A percentile compares a stretch with the other conserved stretches of the same genome.
Evolutionary conservation across 1,140 invertebrate genomes (phyloP).

Genomic region (Rhynchophorus ferrugineus): DNA sequence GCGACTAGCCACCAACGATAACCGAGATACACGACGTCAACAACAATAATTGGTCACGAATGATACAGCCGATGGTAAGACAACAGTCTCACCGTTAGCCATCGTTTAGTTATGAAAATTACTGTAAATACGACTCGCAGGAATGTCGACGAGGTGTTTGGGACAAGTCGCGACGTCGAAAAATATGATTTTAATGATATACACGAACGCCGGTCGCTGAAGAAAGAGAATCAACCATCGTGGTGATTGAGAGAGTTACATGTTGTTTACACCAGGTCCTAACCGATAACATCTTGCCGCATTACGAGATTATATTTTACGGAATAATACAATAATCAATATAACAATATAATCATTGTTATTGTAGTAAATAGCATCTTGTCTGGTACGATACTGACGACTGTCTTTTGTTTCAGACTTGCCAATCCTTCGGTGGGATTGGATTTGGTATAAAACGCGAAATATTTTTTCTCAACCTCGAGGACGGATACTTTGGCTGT

Average conservation of each 20-base stretch:
- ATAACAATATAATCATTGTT: no score
- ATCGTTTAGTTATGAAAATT: constrained; percentile 5
- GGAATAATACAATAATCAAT: no score
- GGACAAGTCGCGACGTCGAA: neutral
- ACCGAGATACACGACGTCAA: neutral
- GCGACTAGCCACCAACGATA: constrained; percentile 2
- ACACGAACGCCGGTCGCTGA: neutral
- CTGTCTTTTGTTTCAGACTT: constrained; percentile 57
- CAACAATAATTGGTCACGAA: constrained; percentile 4
- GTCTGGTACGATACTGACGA: no score
- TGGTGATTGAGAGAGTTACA: neutral
- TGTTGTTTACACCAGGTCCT: neutral
- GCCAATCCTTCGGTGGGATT: constrained; percentile 63
- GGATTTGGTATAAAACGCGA: constrained; percentile 77
- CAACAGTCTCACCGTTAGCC: constrained; percentile 3
- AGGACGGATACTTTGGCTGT: constrained; percentile 95
- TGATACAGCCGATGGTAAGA: neutral
- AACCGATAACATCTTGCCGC: neutral
- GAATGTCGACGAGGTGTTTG: neutral
- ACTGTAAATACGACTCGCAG: neutral
- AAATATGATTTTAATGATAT: neutral
- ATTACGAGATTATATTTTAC: neutral
- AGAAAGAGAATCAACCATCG: neutral
- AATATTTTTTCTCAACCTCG: constrained; percentile 93
- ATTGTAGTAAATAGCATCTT: no score